Evolutionary conservation across 2,797 vertebrate species (phyloP), one percentile per base, ranked within the genome.

Genomic region (Mormyrops attenuatus): DNA sequence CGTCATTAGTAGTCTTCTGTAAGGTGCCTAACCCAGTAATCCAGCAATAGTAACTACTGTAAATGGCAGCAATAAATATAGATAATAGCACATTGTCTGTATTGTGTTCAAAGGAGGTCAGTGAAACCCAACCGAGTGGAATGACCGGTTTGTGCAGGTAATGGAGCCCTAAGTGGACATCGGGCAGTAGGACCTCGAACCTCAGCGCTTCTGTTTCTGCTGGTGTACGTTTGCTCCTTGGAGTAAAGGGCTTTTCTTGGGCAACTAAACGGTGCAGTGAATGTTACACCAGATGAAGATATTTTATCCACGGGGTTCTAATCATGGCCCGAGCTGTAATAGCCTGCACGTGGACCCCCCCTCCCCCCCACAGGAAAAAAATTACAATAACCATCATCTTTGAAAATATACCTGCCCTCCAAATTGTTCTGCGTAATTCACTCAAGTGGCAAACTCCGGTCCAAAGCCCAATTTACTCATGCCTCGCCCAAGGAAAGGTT

Each of bases 101-200:
- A 47, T 80, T 80, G 66, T 94, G 94, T 50, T 94, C 92, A 2
- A 92, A 80, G 73, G 73, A 80, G 73, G 73, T 80, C 73, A 80
- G 41, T n/a, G 38, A 80, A 80, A 41, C 41, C 73, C 17, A 8
- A 80, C 0, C 7, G 3, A 17, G 73, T 80, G 7, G 17, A 41
- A 20, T 8, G 73, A n/a, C 38, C 15, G 38, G 73, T 80, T 80
- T 80, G 38, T 44, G 20, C 38, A 3, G 38, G 34, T 44, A 17
- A 17, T n/a, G 34, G 34, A 44, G 41, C 38, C 38, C 73, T 9
- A 3, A n/a, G 3, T n/a, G 38, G 73, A 44, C 7, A 0, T 6
- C 1, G 66, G 3, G 30, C 13, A 15, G 66, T 30, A 34, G 2
- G 41, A 44, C 17, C 15, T 3, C 17, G 2, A 2, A 7, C 38